A percentile compares a stretch with the other conserved stretches of the same genome.
Conservation (phyloP, 2,113 vertebrate genomes). For the Siniperca chuatsi region DNA sequence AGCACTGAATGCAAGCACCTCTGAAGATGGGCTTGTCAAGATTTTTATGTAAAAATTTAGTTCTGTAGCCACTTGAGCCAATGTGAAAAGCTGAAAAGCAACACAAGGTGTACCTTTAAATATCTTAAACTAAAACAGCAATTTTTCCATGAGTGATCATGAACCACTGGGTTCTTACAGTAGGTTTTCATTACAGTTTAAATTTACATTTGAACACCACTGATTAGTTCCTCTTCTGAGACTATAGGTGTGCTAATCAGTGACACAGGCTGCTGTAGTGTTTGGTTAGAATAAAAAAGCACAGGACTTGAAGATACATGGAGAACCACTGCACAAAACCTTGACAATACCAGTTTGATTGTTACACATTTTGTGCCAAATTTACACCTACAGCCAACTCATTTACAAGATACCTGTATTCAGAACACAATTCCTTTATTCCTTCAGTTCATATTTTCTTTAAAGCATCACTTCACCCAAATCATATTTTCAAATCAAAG, state of each 20-base stretch:
- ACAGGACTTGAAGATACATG: not conserved
- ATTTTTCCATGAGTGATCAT: not conserved
- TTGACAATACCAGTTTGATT: not conserved
- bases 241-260: slow-evolving; percentile 4
- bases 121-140: too few relatives aligned
- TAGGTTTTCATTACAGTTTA: not conserved
- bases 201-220: too few relatives aligned
- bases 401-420: not conserved
- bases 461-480: not conserved
- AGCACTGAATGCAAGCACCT: too few relatives aligned
- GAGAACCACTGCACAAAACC: not conserved
- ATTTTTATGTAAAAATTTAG: too few relatives aligned
- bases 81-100: too few relatives aligned
- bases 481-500: not conserved
- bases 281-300: not conserved
- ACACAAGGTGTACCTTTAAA: too few relatives aligned
- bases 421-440: not conserved
- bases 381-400: not conserved
- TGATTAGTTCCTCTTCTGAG: slow-evolving; percentile 8
- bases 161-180: not conserved
- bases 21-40: too few relatives aligned
- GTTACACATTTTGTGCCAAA: not conserved
- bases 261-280: not conserved
- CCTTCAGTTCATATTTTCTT: not conserved
- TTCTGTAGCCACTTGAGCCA: too few relatives aligned